Evolutionary conservation across 2,797 vertebrate genomes (phyloP).

Genomic region (Bradypus variegatus): DNA sequence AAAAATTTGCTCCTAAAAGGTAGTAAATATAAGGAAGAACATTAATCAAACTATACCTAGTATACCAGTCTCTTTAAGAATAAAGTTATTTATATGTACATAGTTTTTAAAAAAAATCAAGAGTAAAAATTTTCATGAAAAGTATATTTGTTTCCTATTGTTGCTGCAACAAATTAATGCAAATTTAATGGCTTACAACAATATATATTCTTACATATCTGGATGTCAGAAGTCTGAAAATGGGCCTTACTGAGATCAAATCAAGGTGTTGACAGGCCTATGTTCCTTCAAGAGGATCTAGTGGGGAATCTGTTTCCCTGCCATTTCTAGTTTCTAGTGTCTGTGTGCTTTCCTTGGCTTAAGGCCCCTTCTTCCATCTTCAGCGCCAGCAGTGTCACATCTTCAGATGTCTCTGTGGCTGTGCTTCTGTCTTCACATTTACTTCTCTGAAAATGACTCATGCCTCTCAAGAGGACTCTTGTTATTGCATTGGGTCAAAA

Average conservation of each 20-base stretch:
- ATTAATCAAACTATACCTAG: not conserved
- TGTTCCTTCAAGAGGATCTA: not conserved
- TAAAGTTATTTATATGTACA: not conserved
- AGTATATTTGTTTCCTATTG: not conserved
- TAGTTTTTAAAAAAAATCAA: not conserved
- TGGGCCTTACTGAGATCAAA: not conserved
- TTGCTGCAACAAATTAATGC: not conserved
- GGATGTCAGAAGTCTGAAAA: not conserved
- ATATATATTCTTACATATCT: not conserved
- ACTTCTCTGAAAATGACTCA: not conserved
- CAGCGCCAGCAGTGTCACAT: not conserved
- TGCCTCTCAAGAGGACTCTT: not conserved
- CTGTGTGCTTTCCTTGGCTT: not conserved
- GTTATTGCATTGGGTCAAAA: not conserved
- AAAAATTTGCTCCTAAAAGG: not conserved
- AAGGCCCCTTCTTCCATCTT: not conserved
- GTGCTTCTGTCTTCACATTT: not conserved
- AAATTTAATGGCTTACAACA: not conserved
- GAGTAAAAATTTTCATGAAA: not conserved
- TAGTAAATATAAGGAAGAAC: not conserved
- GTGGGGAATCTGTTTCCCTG: not conserved
- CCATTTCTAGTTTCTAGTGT: not conserved
- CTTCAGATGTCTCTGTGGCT: not conserved
- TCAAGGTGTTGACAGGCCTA: not conserved
- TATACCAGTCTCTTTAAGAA: not conserved